Evolutionary conservation across 2,888 invertebrate genomes (phyloP), one percentile per base, ranked within the genome.

Genomic region (Netelia fuscicornis): DNA sequence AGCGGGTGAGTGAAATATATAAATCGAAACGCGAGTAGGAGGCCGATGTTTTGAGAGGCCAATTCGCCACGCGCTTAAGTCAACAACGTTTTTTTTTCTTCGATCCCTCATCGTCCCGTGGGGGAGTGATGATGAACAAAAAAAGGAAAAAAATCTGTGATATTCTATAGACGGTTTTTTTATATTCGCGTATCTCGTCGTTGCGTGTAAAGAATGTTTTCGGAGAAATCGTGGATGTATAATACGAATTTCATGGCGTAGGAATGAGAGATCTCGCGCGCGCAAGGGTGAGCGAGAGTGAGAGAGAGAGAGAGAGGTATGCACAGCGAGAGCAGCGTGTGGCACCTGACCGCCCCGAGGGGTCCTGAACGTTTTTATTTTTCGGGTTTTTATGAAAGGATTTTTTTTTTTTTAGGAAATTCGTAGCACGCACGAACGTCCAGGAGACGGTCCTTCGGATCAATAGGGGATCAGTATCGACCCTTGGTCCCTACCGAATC

Each of bases 21-120:
- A 58, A 17, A 58, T 58, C 11, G 20, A n/a, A 58, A 20, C 58
- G 67, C 56, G 74, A 81, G 65, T 84, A 81, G 87, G 70, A 83
- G 76, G 87, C 30, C 44, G 54, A 77, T 90, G 91, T 92, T 91
- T 92, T 91, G 90, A 90, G 90, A 92, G 90, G 89, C 87, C 88
- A 89, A 93, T 93, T 93, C 90, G 92, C 91, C 92, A 93, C 92
- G 93, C 92, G 90, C 91, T 94, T 94, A 90, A 93, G 93, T 93
- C 93, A 94, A 93, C 92, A 93, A 78, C 75, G 85, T 88, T 86
- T 78, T 82, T 72, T 70, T 20, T 52, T n/a, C 64, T 54, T 37
- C 37, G 37, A 37, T 37, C 37, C 37, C 58, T 48, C 56, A n/a
- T 54, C 52, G 30, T 25, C 20, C n/a, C 62, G 54, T 17, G 52